phyloP scores from a whole-genome alignment of 2,888 invertebrate genomes.

The Conops quadrifasciatus region DNA sequence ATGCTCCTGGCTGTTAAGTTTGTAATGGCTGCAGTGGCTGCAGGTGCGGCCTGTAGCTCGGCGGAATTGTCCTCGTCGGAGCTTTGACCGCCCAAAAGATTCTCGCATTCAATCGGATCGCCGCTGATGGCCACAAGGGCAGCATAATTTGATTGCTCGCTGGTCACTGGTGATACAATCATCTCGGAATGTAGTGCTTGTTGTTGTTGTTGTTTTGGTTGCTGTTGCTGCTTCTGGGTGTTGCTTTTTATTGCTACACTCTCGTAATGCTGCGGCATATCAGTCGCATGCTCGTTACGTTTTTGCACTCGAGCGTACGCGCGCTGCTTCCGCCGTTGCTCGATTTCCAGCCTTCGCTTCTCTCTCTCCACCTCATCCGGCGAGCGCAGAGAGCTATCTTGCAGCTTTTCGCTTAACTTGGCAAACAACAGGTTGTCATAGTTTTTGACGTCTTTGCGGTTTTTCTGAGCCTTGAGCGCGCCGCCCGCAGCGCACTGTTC shows the following conservation, averaged over 20 bases:
- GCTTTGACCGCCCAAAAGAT: constrained; percentile 52
- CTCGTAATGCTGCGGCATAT: background rate
- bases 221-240: background rate
- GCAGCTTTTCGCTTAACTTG: constrained; percentile 62
- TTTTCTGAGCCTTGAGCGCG: constrained; percentile 45
- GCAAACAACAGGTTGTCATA: constrained; percentile 63
- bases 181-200: constrained; percentile 37
- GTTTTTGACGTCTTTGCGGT: constrained; percentile 59
- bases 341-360: constrained; percentile 45
- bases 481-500: constrained; percentile 40
- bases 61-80: constrained; percentile 53
- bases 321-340: constrained; percentile 52
- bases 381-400: constrained; percentile 50
- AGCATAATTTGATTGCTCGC: constrained; percentile 45
- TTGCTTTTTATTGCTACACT: background rate
- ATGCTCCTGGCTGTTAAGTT: background rate
- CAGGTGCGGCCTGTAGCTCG: constrained; percentile 40
- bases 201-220: constrained; percentile 35
- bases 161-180: constrained; percentile 40
- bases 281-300: background rate
- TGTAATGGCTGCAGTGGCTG: constrained; percentile 29
- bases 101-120: constrained; percentile 59
- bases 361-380: constrained; percentile 22
- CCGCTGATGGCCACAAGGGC: constrained; percentile 51
- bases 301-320: constrained; percentile 37